Base-by-base conservation (phyloP, 1,140 invertebrate genomes). In the Leptinotarsa lineolata region DNA sequence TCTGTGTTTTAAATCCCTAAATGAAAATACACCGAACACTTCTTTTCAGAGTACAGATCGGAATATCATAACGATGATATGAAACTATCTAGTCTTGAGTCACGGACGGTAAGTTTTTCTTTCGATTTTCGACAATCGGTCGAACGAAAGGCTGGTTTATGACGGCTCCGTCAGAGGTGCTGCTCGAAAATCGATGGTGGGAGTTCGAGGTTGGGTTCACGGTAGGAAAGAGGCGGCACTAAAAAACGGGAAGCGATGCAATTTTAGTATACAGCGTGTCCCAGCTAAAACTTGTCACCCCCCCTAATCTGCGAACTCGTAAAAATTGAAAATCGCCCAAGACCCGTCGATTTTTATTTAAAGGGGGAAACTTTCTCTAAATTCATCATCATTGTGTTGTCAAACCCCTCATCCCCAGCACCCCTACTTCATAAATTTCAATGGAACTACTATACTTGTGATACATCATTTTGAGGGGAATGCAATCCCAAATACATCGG, bases 41-140 rank as follows among this genome's bases (percentile, higher is more conserved):
- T 20, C 68, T 69, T 58, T 58, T 69, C 54, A 69, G n/a, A 20
- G 18, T 54, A 59, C 16, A 54, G 46, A 58, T 21, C 30, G 45
- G n/a, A 54, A 59, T 69, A 54, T 69, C 68, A 69, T 69, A 58
- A 54, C 68, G 68, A 46, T 45, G 46, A 22, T 69, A 45, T 45
- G 45, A 48, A 58, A 45, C 46, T 54, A 22, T 45, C 46, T 24
- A 69, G 68, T 69, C 68, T 69, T 69, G 45, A 58, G 22, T 39
- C 39, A 58, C 68, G 68, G 68, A 69, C 68, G 68, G 68, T 48
- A 69, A 30, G 48, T 54, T 54, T 54, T 54, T 54, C 48, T 54
- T 54, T 54, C 48, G 48, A 54, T 54, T 54, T 54, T 54, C 48
- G 48, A 54, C 48, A 16, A 15, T 69, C 46, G 20, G 66, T 54